A percentile compares a stretch with the other conserved stretches of the same genome.
These are phyloP conservation scores for Struthidea cinerea DNA, from an alignment of 2,113 vertebrate species.

Conservation along the genomic window DNA sequence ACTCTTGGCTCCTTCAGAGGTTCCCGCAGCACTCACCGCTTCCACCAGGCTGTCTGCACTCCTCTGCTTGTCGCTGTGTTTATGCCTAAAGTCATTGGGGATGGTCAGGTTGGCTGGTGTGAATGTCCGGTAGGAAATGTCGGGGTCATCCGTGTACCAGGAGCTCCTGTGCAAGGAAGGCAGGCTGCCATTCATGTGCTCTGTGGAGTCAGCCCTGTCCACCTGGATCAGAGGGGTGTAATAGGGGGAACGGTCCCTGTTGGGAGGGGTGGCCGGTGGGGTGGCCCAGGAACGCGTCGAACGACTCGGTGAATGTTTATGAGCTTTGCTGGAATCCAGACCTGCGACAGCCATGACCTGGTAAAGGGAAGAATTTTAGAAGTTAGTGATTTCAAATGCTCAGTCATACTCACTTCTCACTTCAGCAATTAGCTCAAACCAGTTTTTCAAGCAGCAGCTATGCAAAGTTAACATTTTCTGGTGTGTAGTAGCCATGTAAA, in stretches of 20 bases:
- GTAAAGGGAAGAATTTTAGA: not conserved
- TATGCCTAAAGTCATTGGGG: slow-evolving; percentile 85
- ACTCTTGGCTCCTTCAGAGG: not conserved
- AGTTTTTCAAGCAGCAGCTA: not conserved
- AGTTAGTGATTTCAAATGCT: not conserved
- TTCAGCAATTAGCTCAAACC: not conserved
- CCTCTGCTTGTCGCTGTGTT: slow-evolving; percentile 94
- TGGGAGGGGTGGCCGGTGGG: slow-evolving; percentile 88
- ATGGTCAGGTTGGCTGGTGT: slow-evolving; percentile 91
- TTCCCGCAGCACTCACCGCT: slow-evolving; percentile 79
- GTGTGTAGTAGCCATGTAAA: not conserved
- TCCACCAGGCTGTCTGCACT: slow-evolving; percentile 96
- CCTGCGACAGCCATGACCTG: slow-evolving; percentile 98
- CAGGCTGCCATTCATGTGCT: slow-evolving; percentile 83
- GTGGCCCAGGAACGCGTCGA: slow-evolving; percentile 96
- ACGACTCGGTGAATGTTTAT: slow-evolving; percentile 89
- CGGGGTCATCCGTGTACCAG: slow-evolving; percentile 94
- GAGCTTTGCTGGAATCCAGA: slow-evolving; percentile 92
- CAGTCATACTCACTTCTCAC: not conserved
- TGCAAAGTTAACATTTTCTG: not conserved
- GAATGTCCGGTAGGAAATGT: slow-evolving; percentile 86
- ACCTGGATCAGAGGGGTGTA: slow-evolving; percentile 96
- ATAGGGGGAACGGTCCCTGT: slow-evolving; percentile 84
- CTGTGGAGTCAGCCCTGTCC: slow-evolving; percentile 82
- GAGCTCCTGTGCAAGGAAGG: slow-evolving; percentile 90